Evolutionary conservation across 2,113 vertebrate species (phyloP).

Genomic region (Lepisosteus osseus): DNA sequence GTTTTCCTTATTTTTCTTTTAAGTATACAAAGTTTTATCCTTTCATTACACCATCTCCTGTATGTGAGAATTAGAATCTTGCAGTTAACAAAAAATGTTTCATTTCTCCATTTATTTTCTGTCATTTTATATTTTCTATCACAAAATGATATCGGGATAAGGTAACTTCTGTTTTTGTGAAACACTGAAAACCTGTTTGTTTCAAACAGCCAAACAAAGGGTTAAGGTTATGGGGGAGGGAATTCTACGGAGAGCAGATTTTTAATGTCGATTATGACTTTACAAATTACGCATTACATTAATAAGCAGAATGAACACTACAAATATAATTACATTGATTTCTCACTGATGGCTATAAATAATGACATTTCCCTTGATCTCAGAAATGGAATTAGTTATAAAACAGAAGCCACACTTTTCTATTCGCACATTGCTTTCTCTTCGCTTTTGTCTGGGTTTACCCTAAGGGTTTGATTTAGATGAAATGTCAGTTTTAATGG

Average conservation of each 20-base stretch:
- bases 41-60: too few relatives aligned
- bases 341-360: constrained; percentile 66
- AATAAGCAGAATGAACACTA: constrained; percentile 64
- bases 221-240: constrained; percentile 12
- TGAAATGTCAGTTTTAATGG: constrained; percentile 83
- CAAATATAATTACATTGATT: constrained; percentile 71
- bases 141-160: too few relatives aligned
- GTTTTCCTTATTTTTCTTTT: too few relatives aligned
- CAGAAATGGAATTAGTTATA: constrained; percentile 53
- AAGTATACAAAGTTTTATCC: too few relatives aligned
- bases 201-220: neutral
- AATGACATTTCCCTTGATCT: constrained; percentile 74
- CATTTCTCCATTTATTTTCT: too few relatives aligned
- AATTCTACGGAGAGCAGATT: constrained; percentile 7
- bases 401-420: constrained; percentile 58
- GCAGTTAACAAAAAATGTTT: too few relatives aligned
- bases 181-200: neutral
- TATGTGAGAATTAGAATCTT: too few relatives aligned
- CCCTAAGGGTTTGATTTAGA: constrained; percentile 75
- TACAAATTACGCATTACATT: constrained; percentile 50
- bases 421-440: constrained; percentile 56
- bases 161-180: neutral
- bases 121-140: too few relatives aligned
- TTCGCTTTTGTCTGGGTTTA: constrained; percentile 59
- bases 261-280: constrained; percentile 31